A percentile compares a stretch with the other conserved stretches of the same genome.
These are phyloP conservation scores for Lepus townsendii DNA, from an alignment of 2,797 vertebrate species.

Conservation along the genomic window DNA sequence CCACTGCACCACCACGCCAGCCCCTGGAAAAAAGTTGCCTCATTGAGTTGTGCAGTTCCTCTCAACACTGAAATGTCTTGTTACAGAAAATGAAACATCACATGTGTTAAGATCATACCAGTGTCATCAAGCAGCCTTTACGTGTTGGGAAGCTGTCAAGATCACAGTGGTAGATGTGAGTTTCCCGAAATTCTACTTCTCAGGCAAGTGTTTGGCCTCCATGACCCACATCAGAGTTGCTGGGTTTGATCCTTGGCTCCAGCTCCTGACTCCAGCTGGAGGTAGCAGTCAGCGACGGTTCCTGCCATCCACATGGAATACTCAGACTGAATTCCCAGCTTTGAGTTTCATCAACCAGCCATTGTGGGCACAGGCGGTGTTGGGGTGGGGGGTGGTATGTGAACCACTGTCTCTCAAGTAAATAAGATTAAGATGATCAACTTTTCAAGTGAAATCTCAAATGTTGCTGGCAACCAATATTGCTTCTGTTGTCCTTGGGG, in stretches of 20 bases:
- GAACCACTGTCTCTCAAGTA: no score
- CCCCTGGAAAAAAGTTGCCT: neutral
- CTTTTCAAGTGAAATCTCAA: constrained; percentile 1
- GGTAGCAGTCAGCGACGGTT: no score
- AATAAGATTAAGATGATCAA: neutral
- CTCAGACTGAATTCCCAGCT: no score
- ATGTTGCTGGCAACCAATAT: neutral
- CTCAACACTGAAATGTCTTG: neutral
- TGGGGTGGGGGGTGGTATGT: no score
- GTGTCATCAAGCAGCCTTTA: neutral
- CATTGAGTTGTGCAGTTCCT: neutral
- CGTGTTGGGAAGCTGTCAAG: neutral
- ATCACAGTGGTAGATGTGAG: no score
- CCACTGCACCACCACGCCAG: no score
- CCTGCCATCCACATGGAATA: no score
- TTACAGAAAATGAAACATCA: neutral
- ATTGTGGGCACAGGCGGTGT: no score
- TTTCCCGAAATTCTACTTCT: neutral
- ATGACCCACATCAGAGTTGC: no score
- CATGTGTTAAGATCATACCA: neutral
- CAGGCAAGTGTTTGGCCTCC: neutral
- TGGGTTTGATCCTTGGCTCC: no score
- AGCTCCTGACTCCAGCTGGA: no score
- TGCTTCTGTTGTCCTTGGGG: neutral
- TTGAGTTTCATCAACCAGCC: no score